Evolutionary conservation across 2,888 invertebrate species (phyloP), one percentile per base, ranked within the genome.

Genomic region (Tetrapedia diversipes): DNA sequence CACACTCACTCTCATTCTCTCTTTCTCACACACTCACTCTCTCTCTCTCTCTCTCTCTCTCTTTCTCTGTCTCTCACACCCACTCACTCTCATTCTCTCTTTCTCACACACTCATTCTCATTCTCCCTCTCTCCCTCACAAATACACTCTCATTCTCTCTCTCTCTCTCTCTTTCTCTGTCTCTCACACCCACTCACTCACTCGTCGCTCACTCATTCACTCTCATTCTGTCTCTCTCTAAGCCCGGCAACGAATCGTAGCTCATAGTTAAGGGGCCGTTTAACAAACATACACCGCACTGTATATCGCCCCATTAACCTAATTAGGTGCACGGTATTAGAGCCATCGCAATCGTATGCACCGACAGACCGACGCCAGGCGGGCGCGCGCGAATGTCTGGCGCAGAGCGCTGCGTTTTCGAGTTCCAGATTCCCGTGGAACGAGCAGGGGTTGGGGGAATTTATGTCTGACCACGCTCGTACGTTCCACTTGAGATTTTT

Each of bases 291-390:
- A 34, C 53, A 45, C 74, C 75, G 41, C 61, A 60, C n/a, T n/a
- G n/a, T n/a, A 45, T 74, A 66, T 80, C 71, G 68, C 41, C 66
- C 76, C 82, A 84, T 84, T 81, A 81, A 84, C 81, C 84, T 84
- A 83, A 83, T 83, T 83, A 81, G 61, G 27, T 57, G 29, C 37
- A 61, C 29, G 69, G 59, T 71, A 54, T 76, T 66, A 78, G 59
- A 56, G 41, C 67, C 59, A 64, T 68, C 54, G 57, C 68, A 56
- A 80, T 67, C 67, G 53, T 47, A 69, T 64, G 22, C 56, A 49
- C 53, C 39, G 60, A 41, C 68, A 47, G 51, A 34, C 64, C 45
- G 80, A 56, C 69, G 68, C 57, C 72, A 57, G 63, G 1, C 24
- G 27, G 16, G 57, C 53, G 19, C 60, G 51, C 51, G 43, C 51